Evolutionary conservation across 2,888 invertebrate genomes (phyloP).

Genomic region (Macrophya annulata): DNA sequence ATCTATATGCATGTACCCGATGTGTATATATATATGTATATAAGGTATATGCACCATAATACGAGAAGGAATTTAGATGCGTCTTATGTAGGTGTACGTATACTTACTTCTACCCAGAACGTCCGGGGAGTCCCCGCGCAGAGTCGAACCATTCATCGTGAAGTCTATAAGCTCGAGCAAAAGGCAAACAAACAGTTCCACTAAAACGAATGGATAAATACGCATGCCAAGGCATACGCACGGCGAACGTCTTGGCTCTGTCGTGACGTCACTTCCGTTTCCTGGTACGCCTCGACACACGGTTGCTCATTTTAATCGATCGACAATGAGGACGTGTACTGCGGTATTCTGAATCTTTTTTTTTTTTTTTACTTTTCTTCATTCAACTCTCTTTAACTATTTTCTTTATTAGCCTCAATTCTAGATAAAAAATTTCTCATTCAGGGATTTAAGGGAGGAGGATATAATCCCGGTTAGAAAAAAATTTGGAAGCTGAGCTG

Average conservation of each 20-base stretch:
- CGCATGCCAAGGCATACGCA: constrained; percentile 64
- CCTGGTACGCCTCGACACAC: constrained; percentile 69
- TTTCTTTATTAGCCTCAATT: background rate
- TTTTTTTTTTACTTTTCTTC: background rate
- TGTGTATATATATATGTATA: background rate
- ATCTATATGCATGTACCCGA: background rate
- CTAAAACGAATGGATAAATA: constrained; percentile 72
- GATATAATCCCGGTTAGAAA: background rate
- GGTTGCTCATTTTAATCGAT: constrained; percentile 73
- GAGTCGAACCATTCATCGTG: constrained; percentile 47
- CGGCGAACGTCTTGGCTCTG: constrained; percentile 59
- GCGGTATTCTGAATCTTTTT: constrained; percentile 16
- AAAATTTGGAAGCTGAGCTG: background rate
- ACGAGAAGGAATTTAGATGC: constrained; percentile 32
- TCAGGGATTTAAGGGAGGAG: background rate
- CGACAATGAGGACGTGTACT: constrained; percentile 60
- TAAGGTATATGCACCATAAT: background rate
- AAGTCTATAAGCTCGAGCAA: constrained; percentile 57
- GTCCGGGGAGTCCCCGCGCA: constrained; percentile 35
- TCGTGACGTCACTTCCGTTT: constrained; percentile 77
- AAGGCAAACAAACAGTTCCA: constrained; percentile 73
- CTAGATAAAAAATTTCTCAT: too few relatives aligned
- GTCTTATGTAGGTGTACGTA: background rate
- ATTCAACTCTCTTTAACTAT: background rate
- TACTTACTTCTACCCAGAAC: background rate